Percentiles rank a stretch among this genome's conserved stretches.
Evolutionary conservation across 1,140 invertebrate genomes (phyloP).

Genomic region (Monochamus saltuarius): DNA sequence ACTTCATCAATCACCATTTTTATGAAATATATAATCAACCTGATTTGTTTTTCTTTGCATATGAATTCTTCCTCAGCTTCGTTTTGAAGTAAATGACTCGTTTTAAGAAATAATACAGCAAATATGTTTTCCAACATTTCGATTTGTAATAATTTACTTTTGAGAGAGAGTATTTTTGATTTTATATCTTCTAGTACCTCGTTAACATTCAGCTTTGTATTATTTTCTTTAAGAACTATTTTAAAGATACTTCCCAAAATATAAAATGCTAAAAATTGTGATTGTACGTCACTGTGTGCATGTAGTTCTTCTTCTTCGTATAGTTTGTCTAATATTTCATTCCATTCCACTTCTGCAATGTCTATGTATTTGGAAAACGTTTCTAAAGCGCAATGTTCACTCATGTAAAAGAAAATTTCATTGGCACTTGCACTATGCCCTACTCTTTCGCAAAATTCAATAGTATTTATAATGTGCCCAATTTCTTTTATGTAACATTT

Average conservation of each 20-base stretch:
- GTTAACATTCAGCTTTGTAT: slow-evolving; percentile 27
- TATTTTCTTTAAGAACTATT: slow-evolving; percentile 19
- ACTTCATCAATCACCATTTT: slow-evolving; percentile 38
- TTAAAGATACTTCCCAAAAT: slow-evolving; percentile 38
- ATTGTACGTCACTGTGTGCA: slow-evolving; percentile 13
- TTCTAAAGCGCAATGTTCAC: slow-evolving; percentile 24
- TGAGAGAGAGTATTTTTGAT: slow-evolving; percentile 29
- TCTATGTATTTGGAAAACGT: slow-evolving; percentile 29
- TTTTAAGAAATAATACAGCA: slow-evolving; percentile 38
- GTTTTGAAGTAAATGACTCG: slow-evolving; percentile 23
- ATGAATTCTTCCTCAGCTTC: slow-evolving; percentile 28
- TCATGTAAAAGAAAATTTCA: slow-evolving; percentile 29
- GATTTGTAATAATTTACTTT: slow-evolving; percentile 37
- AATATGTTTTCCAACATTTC: slow-evolving; percentile 46
- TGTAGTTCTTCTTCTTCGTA: slow-evolving; percentile 23
- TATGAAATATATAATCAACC: slow-evolving; percentile 39
- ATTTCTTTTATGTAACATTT: slow-evolving; percentile 33
- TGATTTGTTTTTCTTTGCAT: slow-evolving; percentile 40
- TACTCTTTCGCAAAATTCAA: slow-evolving; percentile 31
- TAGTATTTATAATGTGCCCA: slow-evolving; percentile 27
- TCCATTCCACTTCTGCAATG: slow-evolving; percentile 19
- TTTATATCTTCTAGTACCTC: slow-evolving; percentile 31
- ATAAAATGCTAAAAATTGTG: slow-evolving; percentile 32
- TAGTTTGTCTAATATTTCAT: slow-evolving; percentile 11
- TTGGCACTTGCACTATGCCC: slow-evolving; percentile 9